Percentiles rank a stretch among this genome's conserved stretches.
Conservation (phyloP, 53 echinoderm and acorn worm genomes). For the Pentamera pediparva region DNA sequence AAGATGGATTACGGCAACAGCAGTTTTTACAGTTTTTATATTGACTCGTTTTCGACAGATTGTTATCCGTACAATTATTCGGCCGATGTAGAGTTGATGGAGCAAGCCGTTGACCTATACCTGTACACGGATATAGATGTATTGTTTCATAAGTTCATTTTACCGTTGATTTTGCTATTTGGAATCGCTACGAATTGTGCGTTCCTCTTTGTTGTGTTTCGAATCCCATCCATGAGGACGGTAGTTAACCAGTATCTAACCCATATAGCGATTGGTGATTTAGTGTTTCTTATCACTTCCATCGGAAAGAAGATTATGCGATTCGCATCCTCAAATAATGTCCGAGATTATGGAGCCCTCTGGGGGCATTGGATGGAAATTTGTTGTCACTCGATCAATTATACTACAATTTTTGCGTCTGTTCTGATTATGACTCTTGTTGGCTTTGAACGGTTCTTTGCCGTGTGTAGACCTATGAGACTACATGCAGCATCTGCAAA, state of each 20-base stretch:
- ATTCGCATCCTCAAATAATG: slow-evolving; percentile 46
- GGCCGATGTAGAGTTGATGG: background rate
- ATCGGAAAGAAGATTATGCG: slow-evolving; percentile 68
- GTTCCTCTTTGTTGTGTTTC: slow-evolving; percentile 74
- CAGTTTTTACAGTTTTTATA: no score
- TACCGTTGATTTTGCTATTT: slow-evolving; percentile 57
- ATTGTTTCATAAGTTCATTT: slow-evolving; percentile 29
- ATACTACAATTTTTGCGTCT: slow-evolving; percentile 64
- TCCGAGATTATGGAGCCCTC: slow-evolving; percentile 32
- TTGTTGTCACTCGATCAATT: slow-evolving; percentile 34
- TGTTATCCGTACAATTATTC: background rate
- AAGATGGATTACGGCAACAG: no score
- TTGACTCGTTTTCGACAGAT: no score
- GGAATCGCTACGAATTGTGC: slow-evolving; percentile 70
- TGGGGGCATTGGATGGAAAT: slow-evolving; percentile 40
- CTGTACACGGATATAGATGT: background rate
- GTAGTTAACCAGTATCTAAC: slow-evolving; percentile 74
- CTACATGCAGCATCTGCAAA: slow-evolving; percentile 50
- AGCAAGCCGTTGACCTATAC: background rate
- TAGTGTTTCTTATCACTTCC: slow-evolving; percentile 59
- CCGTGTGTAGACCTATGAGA: slow-evolving; percentile 74
- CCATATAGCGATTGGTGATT: slow-evolving; percentile 79
- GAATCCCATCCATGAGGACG: slow-evolving; percentile 76
- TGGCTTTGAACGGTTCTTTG: slow-evolving; percentile 67
- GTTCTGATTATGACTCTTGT: slow-evolving; percentile 73